Evolutionary conservation across 2,113 vertebrate species (phyloP).

Genomic region (Electrona antarctica): DNA sequence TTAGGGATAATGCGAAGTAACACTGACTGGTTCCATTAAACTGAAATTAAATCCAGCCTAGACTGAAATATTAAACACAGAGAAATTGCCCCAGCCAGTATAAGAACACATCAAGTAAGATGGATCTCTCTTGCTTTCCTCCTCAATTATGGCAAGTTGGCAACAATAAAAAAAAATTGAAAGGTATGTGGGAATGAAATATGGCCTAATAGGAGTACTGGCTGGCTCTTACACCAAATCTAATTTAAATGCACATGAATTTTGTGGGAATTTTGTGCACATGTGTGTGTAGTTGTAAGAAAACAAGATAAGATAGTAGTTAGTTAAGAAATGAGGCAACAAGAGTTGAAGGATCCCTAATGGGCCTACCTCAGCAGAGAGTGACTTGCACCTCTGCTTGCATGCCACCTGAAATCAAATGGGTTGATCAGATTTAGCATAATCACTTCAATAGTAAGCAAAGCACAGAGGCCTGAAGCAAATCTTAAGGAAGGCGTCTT

Average conservation of each 20-base stretch:
- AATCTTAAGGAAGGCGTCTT: slow-evolving; percentile 42
- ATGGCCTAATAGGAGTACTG: no score
- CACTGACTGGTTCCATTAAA: background rate
- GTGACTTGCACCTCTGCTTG: slow-evolving; percentile 14
- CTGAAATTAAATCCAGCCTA: background rate
- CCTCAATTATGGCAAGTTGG: no score
- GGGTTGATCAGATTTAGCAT: slow-evolving; percentile 66
- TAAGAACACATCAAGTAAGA: background rate
- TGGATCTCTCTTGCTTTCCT: background rate
- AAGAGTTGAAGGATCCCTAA: slow-evolving; percentile 24
- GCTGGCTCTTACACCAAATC: background rate
- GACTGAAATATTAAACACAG: background rate
- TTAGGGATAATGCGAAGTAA: background rate
- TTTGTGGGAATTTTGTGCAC: background rate
- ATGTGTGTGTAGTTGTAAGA: background rate
- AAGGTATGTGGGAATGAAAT: no score
- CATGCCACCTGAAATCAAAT: slow-evolving; percentile 58
- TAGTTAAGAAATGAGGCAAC: slow-evolving; percentile 1
- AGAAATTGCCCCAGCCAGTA: background rate
- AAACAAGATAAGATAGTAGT: slow-evolving; percentile 1
- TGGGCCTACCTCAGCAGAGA: slow-evolving; percentile 47
- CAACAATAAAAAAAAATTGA: background rate
- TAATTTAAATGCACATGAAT: background rate
- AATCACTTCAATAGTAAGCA: slow-evolving; percentile 58
- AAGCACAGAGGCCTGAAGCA: slow-evolving; percentile 31